Percentiles rank a stretch among this genome's conserved stretches.
Evolutionary conservation across 2,113 vertebrate genomes (phyloP).

Genomic region (Pachyramphus minor): DNA sequence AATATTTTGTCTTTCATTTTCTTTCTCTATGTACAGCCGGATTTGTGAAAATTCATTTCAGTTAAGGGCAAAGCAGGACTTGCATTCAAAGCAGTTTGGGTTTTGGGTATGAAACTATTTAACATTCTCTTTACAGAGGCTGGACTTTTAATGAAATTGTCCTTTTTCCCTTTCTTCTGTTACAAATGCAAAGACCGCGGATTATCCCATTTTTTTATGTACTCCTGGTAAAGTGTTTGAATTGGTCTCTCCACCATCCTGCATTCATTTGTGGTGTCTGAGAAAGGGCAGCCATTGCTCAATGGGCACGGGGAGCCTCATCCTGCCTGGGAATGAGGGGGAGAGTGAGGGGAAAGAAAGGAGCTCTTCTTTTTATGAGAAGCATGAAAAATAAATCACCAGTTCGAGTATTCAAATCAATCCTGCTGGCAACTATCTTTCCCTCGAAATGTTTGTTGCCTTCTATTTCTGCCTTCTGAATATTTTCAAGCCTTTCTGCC

Average conservation of each 20-base stretch:
- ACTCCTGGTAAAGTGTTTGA: slow-evolving; percentile 22
- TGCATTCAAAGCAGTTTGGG: slow-evolving; percentile 70
- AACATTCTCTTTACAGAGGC: slow-evolving; percentile 64
- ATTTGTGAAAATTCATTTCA: slow-evolving; percentile 72
- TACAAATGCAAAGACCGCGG: slow-evolving; percentile 41
- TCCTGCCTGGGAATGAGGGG: not conserved
- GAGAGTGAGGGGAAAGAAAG: not conserved
- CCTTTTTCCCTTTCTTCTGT: slow-evolving; percentile 50
- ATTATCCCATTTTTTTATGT: slow-evolving; percentile 22
- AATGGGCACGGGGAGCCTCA: slow-evolving; percentile 37
- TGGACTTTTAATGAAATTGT: slow-evolving; percentile 63
- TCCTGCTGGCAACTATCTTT: slow-evolving; percentile 70
- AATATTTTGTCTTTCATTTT: slow-evolving; percentile 51
- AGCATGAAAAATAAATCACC: slow-evolving; percentile 67
- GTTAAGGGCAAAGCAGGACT: slow-evolving; percentile 65
- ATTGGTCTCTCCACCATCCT: slow-evolving; percentile 30
- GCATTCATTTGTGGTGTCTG: slow-evolving; percentile 59
- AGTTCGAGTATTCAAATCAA: slow-evolving; percentile 66
- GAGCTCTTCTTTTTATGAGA: slow-evolving; percentile 57
- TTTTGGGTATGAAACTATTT: slow-evolving; percentile 60
- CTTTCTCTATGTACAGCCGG: slow-evolving; percentile 34
- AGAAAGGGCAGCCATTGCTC: slow-evolving; percentile 62
- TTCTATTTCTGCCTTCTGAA: slow-evolving; percentile 59
- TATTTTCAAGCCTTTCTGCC: slow-evolving; percentile 57
- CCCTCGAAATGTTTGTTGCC: slow-evolving; percentile 68